These are phyloP conservation scores for Globia sparganii DNA, from an alignment of 2,888 invertebrate genomes.

Conservation along the genomic window DNA sequence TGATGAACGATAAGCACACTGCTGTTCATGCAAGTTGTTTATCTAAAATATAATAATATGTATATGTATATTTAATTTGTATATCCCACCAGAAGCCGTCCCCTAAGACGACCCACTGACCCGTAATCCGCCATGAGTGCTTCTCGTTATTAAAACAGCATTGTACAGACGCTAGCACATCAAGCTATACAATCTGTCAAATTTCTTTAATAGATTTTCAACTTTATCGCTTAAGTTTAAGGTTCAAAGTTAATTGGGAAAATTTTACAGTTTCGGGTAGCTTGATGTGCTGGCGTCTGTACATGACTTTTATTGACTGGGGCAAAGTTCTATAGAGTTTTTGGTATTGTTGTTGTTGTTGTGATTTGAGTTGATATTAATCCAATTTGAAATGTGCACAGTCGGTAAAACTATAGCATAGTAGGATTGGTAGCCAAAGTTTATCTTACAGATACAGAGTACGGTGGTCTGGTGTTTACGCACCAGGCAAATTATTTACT, in stretches of 20 bases:
- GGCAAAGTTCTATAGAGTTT: no score
- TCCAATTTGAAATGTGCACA: slow-evolving; percentile 48
- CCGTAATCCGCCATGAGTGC: not conserved
- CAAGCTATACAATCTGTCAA: no score
- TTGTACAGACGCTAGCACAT: no score
- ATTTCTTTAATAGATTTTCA: no score
- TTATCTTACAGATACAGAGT: slow-evolving; percentile 10
- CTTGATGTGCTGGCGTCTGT: no score
- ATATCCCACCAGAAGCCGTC: not conserved
- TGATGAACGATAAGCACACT: no score
- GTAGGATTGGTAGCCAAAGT: not conserved
- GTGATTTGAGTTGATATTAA: slow-evolving; percentile 52
- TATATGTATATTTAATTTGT: not conserved
- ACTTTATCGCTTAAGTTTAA: no score
- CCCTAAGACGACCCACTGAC: no score
- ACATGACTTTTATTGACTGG: no score
- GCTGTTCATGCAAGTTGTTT: not conserved
- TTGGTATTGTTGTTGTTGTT: no score
- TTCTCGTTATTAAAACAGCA: not conserved
- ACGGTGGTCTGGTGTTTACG: not conserved
- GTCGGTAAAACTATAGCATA: slow-evolving; percentile 39
- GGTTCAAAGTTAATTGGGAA: no score
- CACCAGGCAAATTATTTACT: slow-evolving; percentile 22
- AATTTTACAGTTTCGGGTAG: no score
- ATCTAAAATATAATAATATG: not conserved